Conservation (phyloP, 2,888 invertebrate species). For the Xestia sexstrigata region DNA sequence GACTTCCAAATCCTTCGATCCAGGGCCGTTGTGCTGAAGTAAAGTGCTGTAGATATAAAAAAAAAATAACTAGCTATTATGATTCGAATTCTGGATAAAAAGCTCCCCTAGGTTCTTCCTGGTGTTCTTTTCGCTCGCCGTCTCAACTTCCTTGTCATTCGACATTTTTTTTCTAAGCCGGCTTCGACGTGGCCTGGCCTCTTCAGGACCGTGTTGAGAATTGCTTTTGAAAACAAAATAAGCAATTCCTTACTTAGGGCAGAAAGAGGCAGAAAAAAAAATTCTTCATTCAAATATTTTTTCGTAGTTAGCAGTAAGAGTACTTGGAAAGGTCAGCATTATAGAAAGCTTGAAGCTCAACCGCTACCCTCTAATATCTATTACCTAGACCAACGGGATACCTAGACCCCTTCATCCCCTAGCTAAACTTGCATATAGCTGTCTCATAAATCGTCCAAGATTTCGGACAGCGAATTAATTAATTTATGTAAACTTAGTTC, state of each 20-base stretch:
- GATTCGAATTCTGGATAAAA: neutral
- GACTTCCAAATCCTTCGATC: no score
- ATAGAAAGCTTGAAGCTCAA: neutral
- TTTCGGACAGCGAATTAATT: slow-evolving; percentile 62
- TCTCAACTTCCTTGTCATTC: neutral
- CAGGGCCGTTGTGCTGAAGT: no score
- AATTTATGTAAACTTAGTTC: slow-evolving; percentile 61
- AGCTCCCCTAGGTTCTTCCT: neutral
- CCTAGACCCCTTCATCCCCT: slow-evolving; percentile 10
- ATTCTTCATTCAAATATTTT: neutral
- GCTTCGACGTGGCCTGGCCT: rapidly evolving
- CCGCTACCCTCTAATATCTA: neutral
- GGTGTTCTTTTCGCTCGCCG: neutral
- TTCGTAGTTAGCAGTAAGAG: neutral
- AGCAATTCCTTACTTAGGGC: neutral
- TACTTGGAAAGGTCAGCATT: neutral
- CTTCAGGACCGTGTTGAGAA: neutral
- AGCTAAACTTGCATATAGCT: slow-evolving; percentile 16
- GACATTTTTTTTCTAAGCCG: neutral
- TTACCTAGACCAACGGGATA: slow-evolving; percentile 13
- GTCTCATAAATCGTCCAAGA: slow-evolving; percentile 56
- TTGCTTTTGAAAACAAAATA: neutral
- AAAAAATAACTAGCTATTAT: neutral
- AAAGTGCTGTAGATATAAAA: neutral
- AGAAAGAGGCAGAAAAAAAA: neutral